Evolutionary conservation across 2,797 vertebrate genomes (phyloP).

Genomic region (Oryzias sinensis): DNA sequence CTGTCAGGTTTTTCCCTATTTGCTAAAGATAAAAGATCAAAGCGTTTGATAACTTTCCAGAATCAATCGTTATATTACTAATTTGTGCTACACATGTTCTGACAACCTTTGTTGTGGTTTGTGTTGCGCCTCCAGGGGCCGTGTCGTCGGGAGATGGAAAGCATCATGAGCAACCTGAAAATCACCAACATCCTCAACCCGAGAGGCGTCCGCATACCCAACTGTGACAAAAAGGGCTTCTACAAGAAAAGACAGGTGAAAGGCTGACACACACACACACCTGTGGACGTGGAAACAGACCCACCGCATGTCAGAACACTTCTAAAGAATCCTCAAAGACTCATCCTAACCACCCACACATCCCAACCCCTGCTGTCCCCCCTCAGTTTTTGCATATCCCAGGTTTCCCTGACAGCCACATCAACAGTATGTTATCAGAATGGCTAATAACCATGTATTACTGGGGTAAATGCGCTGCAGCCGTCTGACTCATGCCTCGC

Average conservation of each 20-base stretch:
- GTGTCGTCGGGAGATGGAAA: conserved; percentile 93
- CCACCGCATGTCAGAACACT: conserved; percentile 66
- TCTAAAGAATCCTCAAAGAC: conserved; percentile 61
- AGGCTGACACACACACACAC: conserved; percentile 34
- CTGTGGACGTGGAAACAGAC: conserved; percentile 51
- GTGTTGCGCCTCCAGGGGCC: conserved; percentile 79
- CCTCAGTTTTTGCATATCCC: conserved; percentile 32
- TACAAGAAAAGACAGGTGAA: conserved; percentile 90
- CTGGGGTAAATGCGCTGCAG: conserved; percentile 71
- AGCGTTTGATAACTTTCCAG: no score
- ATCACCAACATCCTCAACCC: conserved; percentile 90
- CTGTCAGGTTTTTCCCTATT: no score
- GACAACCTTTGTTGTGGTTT: no score
- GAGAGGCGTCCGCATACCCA: conserved; percentile 90
- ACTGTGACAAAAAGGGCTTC: conserved; percentile 97
- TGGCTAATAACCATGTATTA: conserved; percentile 73
- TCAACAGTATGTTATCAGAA: conserved; percentile 77
- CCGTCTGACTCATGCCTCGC: conserved; percentile 71
- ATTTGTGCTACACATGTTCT: no score
- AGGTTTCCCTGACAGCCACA: conserved; percentile 67
- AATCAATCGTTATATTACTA: no score
- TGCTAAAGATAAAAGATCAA: no score
- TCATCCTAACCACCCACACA: conserved; percentile 61
- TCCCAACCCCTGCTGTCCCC: conserved; percentile 20
- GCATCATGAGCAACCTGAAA: conserved; percentile 88